phyloP scores from a whole-genome alignment of 2,888 invertebrate species.

The Xestia c-nigrum region DNA sequence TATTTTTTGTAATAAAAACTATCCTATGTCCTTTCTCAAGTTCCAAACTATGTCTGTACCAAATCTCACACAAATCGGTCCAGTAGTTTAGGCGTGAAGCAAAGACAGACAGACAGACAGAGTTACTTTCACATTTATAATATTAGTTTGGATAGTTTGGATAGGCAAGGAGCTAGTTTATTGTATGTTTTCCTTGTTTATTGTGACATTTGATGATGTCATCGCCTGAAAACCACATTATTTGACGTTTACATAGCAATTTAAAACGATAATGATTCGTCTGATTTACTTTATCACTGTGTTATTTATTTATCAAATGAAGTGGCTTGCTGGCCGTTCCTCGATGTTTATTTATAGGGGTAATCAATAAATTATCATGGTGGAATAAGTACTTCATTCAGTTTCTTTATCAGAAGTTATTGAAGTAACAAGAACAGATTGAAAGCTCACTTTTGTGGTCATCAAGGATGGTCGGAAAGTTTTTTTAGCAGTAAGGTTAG shows the following conservation, averaged over 20 bases:
- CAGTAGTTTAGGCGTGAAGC: no score
- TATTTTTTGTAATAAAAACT: no score
- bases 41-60: no score
- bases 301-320: constrained; percentile 32
- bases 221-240: constrained; percentile 7
- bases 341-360: constrained; percentile 7
- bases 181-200: constrained; percentile 71
- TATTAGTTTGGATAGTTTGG: no score
- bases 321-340: constrained; percentile 34
- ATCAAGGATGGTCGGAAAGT: background rate
- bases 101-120: no score
- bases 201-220: background rate
- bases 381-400: constrained; percentile 18
- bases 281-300: constrained; percentile 25
- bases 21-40: no score
- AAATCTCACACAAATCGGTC: no score
- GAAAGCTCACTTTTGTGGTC: background rate
- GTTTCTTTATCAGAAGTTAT: constrained; percentile 13
- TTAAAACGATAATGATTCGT: constrained; percentile 16
- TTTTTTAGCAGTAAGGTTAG: no score
- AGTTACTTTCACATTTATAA: no score
- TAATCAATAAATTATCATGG: constrained; percentile 27
- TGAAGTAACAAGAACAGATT: constrained; percentile 17
- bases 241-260: constrained; percentile 18
- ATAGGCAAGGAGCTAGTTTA: constrained; percentile 71